Evolutionary conservation across 1,140 invertebrate species (phyloP), one percentile per base, ranked within the genome.

Genomic region (Pseudomyrmex dendroicus): DNA sequence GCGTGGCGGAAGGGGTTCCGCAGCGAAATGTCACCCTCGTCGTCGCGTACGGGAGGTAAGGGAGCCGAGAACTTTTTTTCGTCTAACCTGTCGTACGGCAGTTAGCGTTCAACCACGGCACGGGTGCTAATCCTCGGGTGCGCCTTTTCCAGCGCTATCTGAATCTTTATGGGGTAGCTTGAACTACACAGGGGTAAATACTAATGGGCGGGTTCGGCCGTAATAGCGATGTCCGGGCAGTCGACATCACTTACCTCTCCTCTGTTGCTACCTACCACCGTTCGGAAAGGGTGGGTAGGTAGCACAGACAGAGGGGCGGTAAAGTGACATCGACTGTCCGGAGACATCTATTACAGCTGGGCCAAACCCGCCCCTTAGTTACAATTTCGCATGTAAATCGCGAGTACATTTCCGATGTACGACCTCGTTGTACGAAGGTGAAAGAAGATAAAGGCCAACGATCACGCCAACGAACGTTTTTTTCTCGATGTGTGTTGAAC

Each of bases 91-190:
- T 80, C 86, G 67, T 63, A 83, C 22, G 15, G 80, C 77, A 86
- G 88, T 90, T 90, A 88, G 80, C 84, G 66, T 78, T 64, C 68
- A 84, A 83, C 83, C 86, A 86, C 82, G 35, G 76, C 86, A 86
- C 82, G 35, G 76, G 76, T 63, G 56, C 62, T 84, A 44, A 59
- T 76, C 50, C 25, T 50, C 12, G 85, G 85, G 84, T 82, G 67
- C 67, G 78, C 82, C 68, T 85, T 83, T 88, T 86, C 73, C 83
- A 25, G 72, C 83, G 82, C 86, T 91, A 92, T 92, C 90, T 90
- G 84, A 67, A 92, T 92, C 91, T 92, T 92, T 91, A 92, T 91
- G 84, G 84, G 88, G 73, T 82, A 59, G 89, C 67, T 86, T 91
- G 86, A 91, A 89, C 88, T 87, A 89, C 35, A 35, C 83, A 70